phyloP scores from a whole-genome alignment of 1,140 invertebrate genomes.

The Pseudomyrmex gracilis region DNA sequence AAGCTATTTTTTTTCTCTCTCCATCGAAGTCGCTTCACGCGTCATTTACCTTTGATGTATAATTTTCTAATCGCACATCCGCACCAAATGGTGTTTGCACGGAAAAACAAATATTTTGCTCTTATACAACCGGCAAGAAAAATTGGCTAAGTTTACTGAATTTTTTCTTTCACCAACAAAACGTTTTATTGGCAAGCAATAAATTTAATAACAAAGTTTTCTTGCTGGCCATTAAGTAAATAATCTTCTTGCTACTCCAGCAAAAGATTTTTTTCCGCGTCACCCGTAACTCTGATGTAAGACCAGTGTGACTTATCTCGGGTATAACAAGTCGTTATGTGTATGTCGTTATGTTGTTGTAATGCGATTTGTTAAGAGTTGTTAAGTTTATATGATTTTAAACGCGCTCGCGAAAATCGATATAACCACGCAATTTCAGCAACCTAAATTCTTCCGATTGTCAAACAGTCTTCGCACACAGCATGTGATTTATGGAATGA shows the following conservation, averaged over 20 bases:
- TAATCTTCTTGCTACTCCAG: too few relatives aligned
- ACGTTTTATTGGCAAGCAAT: too few relatives aligned
- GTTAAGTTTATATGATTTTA: background rate
- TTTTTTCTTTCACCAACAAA: too few relatives aligned
- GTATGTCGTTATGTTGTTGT: too few relatives aligned
- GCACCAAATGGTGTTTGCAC: background rate
- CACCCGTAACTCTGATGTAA: background rate
- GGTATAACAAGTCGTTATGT: background rate
- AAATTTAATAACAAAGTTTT: too few relatives aligned
- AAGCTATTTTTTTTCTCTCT: background rate
- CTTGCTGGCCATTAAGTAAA: too few relatives aligned
- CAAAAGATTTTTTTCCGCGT: too few relatives aligned
- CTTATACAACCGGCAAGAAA: too few relatives aligned
- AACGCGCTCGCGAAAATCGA: background rate
- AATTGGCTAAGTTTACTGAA: too few relatives aligned
- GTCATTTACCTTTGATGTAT: constrained; percentile 43
- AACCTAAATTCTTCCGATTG: background rate
- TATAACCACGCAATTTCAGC: background rate
- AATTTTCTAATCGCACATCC: constrained; percentile 34
- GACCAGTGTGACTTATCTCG: background rate
- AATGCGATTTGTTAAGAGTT: too few relatives aligned
- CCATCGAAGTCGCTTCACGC: constrained; percentile 34
- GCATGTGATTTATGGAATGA: constrained; percentile 70
- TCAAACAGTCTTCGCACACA: constrained; percentile 68
- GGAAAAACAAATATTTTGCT: background rate